Base-by-base conservation (phyloP, 2,113 vertebrate species). In the Tetrao urogallus region DNA sequence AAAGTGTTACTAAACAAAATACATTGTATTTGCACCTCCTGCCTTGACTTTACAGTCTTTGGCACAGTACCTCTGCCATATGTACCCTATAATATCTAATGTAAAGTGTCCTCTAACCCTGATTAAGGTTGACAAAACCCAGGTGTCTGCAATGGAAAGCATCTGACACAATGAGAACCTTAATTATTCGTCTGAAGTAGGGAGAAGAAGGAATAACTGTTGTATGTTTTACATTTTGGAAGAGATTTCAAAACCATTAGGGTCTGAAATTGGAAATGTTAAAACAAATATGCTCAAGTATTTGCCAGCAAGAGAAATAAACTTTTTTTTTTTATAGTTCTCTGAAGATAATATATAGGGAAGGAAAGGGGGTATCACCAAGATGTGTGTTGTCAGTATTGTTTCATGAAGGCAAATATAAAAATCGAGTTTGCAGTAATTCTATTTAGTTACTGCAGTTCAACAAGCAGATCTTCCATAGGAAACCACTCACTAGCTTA, bases 31-130 rank as follows among this genome's bases (percentile, higher is more conserved):
- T 71, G 36, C 4, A 58, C 3, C 10, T 73, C 45, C 45, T 57
- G 25, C 14, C 34, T 25, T 4, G 1, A 48, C 19, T 32, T 52
- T 40, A 16, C 42, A 40, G 13, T 25, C 22, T 66, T 42, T 20
- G 66, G 34, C 40, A 80, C 13, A 67, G 25, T 8, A 7, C 7
- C 14, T 74, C 11, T 65, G 13, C 32, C 22, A 43, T 6, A 25
- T 0, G 0, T 16, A 40, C 0, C 1, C 34, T 54, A 50, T 5
- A 73, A 40, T 6, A 48, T 5, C 9, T 10, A 70, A 82, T 1
- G 4, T 18, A 25, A 67, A 40, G 5, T 60, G 57, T 73, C 11
- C 15, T 34, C 64, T 65, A 4, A 34, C 19, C 13, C 3, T 32
- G 38, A 57, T 56, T 72, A 69, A 6, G 7, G 9, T 36, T 65